These are phyloP conservation scores for Drosophila aff. DNA, from an alignment of 1,140 invertebrate species.

Conservation along the genomic window DNA sequence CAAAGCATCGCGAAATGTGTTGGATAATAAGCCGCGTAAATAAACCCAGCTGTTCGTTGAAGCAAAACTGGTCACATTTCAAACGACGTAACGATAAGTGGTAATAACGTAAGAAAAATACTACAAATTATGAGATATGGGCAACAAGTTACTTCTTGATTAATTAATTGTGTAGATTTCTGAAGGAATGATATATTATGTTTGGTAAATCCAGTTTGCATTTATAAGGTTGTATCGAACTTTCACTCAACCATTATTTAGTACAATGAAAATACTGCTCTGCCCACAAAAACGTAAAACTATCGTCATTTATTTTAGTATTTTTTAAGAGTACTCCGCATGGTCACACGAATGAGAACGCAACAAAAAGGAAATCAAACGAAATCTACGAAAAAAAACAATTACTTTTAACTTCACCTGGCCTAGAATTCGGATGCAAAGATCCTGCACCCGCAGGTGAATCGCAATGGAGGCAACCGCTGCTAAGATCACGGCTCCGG, in stretches of 20 bases:
- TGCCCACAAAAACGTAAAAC: not conserved
- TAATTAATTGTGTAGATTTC: not conserved
- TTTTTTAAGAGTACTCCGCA: not conserved
- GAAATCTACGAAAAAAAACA: slow-evolving; percentile 21
- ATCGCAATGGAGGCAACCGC: slow-evolving; percentile 45
- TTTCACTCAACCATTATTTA: not conserved
- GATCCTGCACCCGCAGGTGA: not conserved
- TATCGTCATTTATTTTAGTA: slow-evolving; percentile 2
- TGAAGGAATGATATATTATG: not conserved
- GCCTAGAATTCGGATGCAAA: slow-evolving; percentile 10
- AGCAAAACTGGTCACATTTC: not conserved
- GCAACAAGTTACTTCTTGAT: not conserved
- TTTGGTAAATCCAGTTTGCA: not conserved
- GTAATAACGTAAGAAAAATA: slow-evolving; percentile 8
- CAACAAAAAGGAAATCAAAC: slow-evolving; percentile 28
- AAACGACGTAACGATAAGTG: not conserved
- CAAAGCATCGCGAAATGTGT: slow-evolving; percentile 55
- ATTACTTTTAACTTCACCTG: slow-evolving; percentile 5
- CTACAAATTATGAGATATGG: not conserved
- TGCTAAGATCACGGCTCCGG: slow-evolving; percentile 8
- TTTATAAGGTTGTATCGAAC: not conserved
- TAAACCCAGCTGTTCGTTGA: slow-evolving; percentile 39
- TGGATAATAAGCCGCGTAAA: slow-evolving; percentile 50
- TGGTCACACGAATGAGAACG: slow-evolving; percentile 28
- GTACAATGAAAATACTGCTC: not conserved